Evolutionary conservation across 2,797 vertebrate genomes (phyloP).

Genomic region (Thunnus albacares): DNA sequence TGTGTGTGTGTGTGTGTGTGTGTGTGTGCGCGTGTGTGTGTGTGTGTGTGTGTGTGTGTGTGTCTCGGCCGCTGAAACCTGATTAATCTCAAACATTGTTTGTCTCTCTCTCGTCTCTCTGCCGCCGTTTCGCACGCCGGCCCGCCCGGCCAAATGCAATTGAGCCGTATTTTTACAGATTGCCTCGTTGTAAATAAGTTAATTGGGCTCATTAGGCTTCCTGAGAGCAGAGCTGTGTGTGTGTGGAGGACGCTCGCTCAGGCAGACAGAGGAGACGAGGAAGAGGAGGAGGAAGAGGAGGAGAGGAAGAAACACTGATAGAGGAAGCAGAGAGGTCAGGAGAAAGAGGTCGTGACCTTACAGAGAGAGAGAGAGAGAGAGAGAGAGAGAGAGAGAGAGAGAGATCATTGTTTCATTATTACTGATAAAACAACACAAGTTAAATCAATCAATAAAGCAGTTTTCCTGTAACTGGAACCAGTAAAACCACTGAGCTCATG

Average conservation of each 20-base stretch:
- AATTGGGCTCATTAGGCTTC: conserved; percentile 71
- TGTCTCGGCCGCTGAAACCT: conserved; percentile 14
- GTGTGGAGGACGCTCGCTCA: conserved; percentile 40
- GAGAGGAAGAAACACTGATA: background rate
- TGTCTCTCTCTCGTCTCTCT: conserved; percentile 28
- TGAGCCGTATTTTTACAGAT: conserved; percentile 54
- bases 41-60: background rate
- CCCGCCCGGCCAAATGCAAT: conserved; percentile 29
- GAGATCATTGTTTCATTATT: background rate
- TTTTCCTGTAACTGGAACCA: too few species aligned
- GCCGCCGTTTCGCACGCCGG: background rate
- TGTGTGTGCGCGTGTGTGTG: background rate
- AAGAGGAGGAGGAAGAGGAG: conserved; percentile 13
- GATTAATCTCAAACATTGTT: conserved; percentile 48
- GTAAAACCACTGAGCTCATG: too few species aligned
- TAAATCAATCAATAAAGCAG: too few species aligned
- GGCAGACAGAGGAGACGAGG: conserved; percentile 21
- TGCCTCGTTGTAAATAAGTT: conserved; percentile 62
- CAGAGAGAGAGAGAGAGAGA: background rate
- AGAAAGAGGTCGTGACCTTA: background rate
- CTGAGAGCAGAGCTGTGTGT: conserved; percentile 38
- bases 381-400: background rate
- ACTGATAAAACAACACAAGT: too few species aligned
- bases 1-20: conserved; percentile 10
- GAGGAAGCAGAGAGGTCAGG: background rate